Base-by-base conservation (phyloP, 1,140 invertebrate genomes). In the Temnothorax curvispinosus region DNA sequence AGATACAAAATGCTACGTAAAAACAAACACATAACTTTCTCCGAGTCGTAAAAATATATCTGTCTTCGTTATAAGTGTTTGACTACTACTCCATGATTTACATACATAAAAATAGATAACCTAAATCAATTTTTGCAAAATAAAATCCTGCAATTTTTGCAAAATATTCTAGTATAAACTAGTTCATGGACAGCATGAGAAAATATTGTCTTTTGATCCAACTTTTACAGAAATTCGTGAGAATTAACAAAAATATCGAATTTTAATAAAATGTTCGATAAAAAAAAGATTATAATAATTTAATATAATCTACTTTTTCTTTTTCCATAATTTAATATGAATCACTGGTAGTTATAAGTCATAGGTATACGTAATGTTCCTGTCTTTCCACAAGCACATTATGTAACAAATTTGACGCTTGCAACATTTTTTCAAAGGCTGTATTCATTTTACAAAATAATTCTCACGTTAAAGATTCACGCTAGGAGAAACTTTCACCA, bases 391-490 rank as follows among this genome's bases (percentile, higher is more conserved):
- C 69, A 72, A 54, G 7, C 1, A 74, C 2, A 13, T 72, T 74
- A 74, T 38, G 3, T 76, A 44, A 77, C 13, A 60, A 56, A 44
- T 47, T 21, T 65, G 21, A 4, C 27, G 18, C 18, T 56, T 8
- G 64, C 47, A 44, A 65, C 0, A 21, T 2, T 56, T 71, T 54
- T 71, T 50, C 21, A 18, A 71, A 71, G 6, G 1, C 18, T 44
- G 50, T 15, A 44, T 35, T 81, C 13, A 50, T 44, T 27, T 27
- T 27, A 27, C n/a, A 41, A 67, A 71, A 56, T 71, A 2, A 8
- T 81, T 81, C 77, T 81, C 64, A 71, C 78, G 38, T 21, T 56
- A 27, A 56, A 71, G 52, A 58, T 81, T 15, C 38, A 64, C 6
- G 15, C 15, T 35, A 35, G 6, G 18, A 21, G 21, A 82, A 56